Evolutionary conservation across 2,888 invertebrate species (phyloP).

Genomic region (Lasioglossum leucozonium): DNA sequence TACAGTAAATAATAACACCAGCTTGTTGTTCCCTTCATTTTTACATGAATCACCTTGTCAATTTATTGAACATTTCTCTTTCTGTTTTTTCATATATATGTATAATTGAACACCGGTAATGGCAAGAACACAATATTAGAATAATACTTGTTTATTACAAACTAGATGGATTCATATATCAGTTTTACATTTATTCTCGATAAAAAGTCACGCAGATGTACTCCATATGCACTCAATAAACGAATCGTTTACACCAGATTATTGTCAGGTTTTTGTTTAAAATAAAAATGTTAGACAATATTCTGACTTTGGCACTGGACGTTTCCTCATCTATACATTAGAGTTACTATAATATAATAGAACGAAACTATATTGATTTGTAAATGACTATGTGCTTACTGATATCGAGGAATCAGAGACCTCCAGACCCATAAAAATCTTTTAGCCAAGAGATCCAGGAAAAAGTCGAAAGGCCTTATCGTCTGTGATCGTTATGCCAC

Average conservation of each 20-base stretch:
- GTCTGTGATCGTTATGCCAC: not conserved
- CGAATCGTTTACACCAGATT: constrained; percentile 75
- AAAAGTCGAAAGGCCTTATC: not conserved
- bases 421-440: not conserved
- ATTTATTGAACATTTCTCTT: constrained; percentile 28
- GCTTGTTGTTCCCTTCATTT: constrained; percentile 21
- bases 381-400: constrained; percentile 59
- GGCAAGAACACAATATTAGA: constrained; percentile 61
- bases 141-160: constrained; percentile 75
- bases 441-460: not conserved
- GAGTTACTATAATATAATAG: constrained; percentile 54
- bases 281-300: constrained; percentile 68
- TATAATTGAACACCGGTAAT: constrained; percentile 44
- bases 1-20: constrained; percentile 17
- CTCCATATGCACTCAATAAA: constrained; percentile 66
- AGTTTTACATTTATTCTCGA: constrained; percentile 68
- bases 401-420: constrained; percentile 1
- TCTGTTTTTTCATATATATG: constrained; percentile 2
- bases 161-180: constrained; percentile 72
- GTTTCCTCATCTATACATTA: constrained; percentile 64
- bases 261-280: constrained; percentile 77
- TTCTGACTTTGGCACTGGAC: constrained; percentile 82
- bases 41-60: not conserved
- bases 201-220: constrained; percentile 71
- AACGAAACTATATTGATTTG: constrained; percentile 47